phyloP scores from a whole-genome alignment of 2,888 invertebrate genomes.

The Philonicus albiceps region DNA sequence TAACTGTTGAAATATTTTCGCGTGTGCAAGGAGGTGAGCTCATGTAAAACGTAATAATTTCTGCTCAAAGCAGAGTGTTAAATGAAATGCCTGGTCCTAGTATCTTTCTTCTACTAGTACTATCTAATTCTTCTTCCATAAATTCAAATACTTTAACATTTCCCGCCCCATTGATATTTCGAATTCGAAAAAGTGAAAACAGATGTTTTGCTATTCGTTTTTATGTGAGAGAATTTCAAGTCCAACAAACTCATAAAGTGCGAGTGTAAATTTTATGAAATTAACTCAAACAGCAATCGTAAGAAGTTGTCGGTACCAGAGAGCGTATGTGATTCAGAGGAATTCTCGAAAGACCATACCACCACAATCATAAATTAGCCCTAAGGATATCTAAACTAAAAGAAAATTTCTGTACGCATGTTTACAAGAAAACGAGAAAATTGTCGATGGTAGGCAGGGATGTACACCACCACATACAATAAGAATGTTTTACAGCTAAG shows the following conservation, averaged over 20 bases:
- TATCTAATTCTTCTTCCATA: not conserved
- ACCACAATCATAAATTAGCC: not conserved
- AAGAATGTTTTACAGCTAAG: not conserved
- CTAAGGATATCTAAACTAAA: not conserved
- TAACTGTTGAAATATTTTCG: too few species aligned
- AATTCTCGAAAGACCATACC: not conserved
- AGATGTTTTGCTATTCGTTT: constrained; percentile 25
- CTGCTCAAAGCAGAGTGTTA: too few species aligned
- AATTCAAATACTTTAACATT: not conserved
- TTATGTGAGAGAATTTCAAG: constrained; percentile 43
- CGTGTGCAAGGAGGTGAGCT: too few species aligned
- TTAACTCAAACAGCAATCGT: not conserved
- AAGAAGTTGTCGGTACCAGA: not conserved
- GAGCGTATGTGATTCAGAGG: not conserved
- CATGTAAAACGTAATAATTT: too few species aligned
- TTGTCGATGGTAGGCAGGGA: not conserved
- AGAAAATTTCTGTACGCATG: constrained; percentile 23
- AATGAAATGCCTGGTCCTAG: too few species aligned
- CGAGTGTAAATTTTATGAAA: constrained; percentile 22
- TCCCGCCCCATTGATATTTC: not conserved
- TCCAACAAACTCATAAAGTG: constrained; percentile 44
- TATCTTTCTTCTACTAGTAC: too few species aligned
- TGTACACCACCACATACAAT: not conserved
- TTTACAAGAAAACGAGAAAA: not conserved
- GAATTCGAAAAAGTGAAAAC: constrained; percentile 34